Percentiles rank a stretch among this genome's conserved stretches.
Conservation (phyloP, 2,113 vertebrate genomes). For the Phalacrocorax aristotelis region DNA sequence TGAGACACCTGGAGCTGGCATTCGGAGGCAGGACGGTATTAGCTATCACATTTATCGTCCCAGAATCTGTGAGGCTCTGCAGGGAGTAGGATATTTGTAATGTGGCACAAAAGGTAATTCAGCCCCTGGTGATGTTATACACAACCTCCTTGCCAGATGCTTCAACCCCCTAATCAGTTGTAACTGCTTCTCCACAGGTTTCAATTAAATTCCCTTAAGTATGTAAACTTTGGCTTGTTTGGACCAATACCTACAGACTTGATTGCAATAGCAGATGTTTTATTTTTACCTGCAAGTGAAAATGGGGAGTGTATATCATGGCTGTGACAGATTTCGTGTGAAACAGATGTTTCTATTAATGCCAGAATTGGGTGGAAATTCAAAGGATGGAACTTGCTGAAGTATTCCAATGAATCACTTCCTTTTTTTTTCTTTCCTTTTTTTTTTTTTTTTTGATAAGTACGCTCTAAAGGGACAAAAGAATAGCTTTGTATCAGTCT, state of each 20-base stretch:
- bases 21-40: background rate
- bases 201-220: background rate
- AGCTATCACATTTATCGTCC: background rate
- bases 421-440: background rate
- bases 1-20: background rate
- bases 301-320: background rate
- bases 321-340: background rate
- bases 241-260: background rate
- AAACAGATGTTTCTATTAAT: conserved; percentile 54
- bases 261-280: conserved; percentile 34
- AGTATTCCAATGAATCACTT: conserved; percentile 29
- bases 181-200: background rate
- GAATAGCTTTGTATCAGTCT: conserved; percentile 48
- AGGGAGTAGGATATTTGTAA: background rate
- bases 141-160: conserved; percentile 4
- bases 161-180: background rate
- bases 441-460: background rate
- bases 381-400: conserved; percentile 31
- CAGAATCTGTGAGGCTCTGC: fast-evolving
- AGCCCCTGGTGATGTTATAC: background rate
- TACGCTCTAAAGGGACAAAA: conserved; percentile 41
- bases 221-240: background rate
- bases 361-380: conserved; percentile 24
- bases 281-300: conserved; percentile 38
- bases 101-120: background rate